A percentile compares a stretch with the other conserved stretches of the same genome.
These are phyloP conservation scores for Callithrix jacchus DNA, from an alignment of 2,113 vertebrate genomes.

Conservation along the genomic window DNA sequence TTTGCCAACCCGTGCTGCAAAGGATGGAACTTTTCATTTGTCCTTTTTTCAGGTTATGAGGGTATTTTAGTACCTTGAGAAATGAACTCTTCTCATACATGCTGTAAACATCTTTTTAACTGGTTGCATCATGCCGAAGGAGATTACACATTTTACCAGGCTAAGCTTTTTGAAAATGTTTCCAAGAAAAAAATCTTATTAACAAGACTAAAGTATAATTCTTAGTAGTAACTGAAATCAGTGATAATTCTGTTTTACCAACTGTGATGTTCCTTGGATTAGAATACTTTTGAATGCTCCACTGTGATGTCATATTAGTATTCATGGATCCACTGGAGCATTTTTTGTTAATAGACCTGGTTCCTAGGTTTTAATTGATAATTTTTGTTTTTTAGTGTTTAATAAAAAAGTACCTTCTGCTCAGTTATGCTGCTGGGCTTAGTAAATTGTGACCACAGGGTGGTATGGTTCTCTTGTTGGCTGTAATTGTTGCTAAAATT, in stretches of 20 bases:
- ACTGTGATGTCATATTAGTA: background rate
- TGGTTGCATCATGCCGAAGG: background rate
- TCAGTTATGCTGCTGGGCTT: background rate
- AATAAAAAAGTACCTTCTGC: background rate
- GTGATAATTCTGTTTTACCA: background rate
- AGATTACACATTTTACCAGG: background rate
- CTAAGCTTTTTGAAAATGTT: background rate
- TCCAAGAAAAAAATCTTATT: background rate
- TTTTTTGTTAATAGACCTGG: background rate
- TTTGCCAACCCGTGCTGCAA: background rate
- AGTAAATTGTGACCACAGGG: conserved; percentile 28
- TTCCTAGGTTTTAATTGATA: background rate
- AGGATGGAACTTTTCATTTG: background rate
- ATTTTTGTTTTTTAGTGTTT: background rate
- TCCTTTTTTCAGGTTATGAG: background rate
- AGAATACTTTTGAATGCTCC: background rate
- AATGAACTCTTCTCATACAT: background rate
- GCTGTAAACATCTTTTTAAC: background rate
- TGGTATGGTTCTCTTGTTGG: conserved; percentile 10
- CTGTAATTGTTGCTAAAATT: conserved; percentile 20
- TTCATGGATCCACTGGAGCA: background rate
- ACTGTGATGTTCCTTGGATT: background rate
- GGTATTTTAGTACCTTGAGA: background rate
- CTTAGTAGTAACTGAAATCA: background rate
- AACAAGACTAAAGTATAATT: background rate